Evolutionary conservation across 2,797 vertebrate species (phyloP).

Genomic region (Hemitrygon akajei): DNA sequence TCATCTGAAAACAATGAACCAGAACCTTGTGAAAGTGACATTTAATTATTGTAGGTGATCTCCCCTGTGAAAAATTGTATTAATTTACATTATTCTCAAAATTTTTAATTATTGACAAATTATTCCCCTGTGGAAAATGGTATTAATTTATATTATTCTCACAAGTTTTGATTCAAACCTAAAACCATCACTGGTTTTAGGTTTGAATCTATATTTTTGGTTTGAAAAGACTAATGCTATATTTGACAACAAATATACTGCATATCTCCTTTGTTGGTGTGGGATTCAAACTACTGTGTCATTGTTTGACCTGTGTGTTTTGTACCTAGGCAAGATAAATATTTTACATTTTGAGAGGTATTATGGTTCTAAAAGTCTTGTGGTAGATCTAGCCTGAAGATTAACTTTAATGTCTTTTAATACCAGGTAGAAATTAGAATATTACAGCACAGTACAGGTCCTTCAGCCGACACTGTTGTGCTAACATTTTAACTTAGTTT

Average conservation of each 20-base stretch:
- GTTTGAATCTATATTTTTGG: background rate
- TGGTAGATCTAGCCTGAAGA: background rate
- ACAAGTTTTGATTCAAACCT: too few species aligned
- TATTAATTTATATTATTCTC: too few species aligned
- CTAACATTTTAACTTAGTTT: too few species aligned
- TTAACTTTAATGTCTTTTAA: background rate
- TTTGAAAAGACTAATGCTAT: background rate
- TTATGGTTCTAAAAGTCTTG: background rate
- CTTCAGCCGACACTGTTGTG: too few species aligned
- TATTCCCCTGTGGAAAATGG: too few species aligned
- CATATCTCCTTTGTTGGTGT: background rate
- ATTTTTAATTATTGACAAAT: too few species aligned
- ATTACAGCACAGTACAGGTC: too few species aligned
- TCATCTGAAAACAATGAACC: background rate
- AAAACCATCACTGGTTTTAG: background rate
- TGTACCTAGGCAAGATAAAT: background rate
- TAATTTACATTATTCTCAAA: background rate
- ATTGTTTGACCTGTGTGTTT: background rate
- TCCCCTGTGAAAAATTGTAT: background rate
- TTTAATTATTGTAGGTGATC: background rate
- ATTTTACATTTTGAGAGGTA: background rate
- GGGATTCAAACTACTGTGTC: background rate
- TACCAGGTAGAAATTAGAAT: background rate
- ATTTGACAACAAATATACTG: background rate
- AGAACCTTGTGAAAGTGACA: too few species aligned